Base-by-base conservation (phyloP, 2,113 vertebrate species). In the Nothoprocta pentlandii region DNA sequence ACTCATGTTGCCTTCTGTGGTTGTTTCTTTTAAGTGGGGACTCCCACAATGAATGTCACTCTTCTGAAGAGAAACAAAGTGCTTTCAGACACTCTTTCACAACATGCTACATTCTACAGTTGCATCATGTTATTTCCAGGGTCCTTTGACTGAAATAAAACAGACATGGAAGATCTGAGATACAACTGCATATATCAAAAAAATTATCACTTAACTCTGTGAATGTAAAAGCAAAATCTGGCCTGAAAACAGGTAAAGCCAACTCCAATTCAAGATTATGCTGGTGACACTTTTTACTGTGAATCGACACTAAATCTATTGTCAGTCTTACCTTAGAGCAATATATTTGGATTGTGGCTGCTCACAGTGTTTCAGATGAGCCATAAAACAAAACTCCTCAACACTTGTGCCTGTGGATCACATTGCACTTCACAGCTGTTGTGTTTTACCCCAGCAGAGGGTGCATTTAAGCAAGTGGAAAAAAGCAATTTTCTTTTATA, bases 401-500 rank as follows among this genome's bases (percentile, higher is more conserved):
- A 89, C 85, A 94, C 78, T 92, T 91, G 87, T 89, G 86, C 91
- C 63, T 54, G 91, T 61, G 76, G 92, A 95, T 95, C 85, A 62
- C 67, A 92, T 87, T 95, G 93, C 91, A 92, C 91, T 91, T 82
- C 85, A 91, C 93, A 96, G 96, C 89, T 96, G 94, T 77, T 92
- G 91, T 89, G 89, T 83, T 91, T 92, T 59, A 92, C 94, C 95
- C 94, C 94, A 96, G 94, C 91, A 93, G 96, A 96, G 95, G 96
- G 91, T 94, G 95, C 93, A 96, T 97, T 95, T 91, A 95, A 92
- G 93, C 14, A 94, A 95, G 89, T 94, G 91, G 88, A 93, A 93
- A 90, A 93, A 91, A 87, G 46, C 64, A 69, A 80, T 91, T 93
- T 95, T 87, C 59, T 82, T 89, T 83, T 80, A 73, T 53, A 82